Evolutionary conservation across 2,113 vertebrate genomes (phyloP).

Genomic region (Chaetodon trifascialis): DNA sequence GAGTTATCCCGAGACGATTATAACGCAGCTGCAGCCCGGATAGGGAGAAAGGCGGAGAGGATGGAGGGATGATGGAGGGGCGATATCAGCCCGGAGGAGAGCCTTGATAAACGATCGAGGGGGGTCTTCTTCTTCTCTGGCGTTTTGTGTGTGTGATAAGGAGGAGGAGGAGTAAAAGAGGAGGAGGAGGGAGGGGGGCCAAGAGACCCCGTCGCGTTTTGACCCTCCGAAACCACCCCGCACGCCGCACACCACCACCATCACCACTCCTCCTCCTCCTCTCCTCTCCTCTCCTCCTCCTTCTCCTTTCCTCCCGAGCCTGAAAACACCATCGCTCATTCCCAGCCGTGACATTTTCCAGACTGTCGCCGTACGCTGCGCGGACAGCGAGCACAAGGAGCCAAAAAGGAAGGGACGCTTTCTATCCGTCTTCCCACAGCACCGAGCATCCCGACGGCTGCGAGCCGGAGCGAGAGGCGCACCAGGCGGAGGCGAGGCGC

Average conservation of each 20-base stretch:
- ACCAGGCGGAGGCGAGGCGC: constrained; percentile 65
- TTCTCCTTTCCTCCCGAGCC: constrained; percentile 48
- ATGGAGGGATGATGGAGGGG: constrained; percentile 25
- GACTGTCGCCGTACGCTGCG: constrained; percentile 70
- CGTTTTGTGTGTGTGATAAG: constrained; percentile 79
- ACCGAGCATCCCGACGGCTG: constrained; percentile 62
- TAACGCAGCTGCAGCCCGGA: constrained; percentile 40
- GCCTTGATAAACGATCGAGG: constrained; percentile 66
- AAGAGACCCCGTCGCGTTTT: constrained; percentile 86
- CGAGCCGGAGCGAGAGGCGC: constrained; percentile 67
- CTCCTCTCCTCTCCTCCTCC: constrained; percentile 46
- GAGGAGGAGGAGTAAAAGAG: constrained; percentile 66
- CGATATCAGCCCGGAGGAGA: constrained; percentile 39
- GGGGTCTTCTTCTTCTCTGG: constrained; percentile 65
- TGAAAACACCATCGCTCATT: constrained; percentile 74
- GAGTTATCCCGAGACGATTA: constrained; percentile 36
- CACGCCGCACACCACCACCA: constrained; percentile 74
- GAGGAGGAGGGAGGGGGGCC: constrained; percentile 57
- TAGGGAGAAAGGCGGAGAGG: constrained; percentile 4
- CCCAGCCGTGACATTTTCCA: constrained; percentile 73
- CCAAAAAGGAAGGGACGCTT: constrained; percentile 58
- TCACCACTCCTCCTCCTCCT: constrained; percentile 39
- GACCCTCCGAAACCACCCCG: constrained; percentile 85
- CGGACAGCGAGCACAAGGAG: constrained; percentile 74
- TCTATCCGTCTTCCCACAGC: constrained; percentile 27